Evolutionary conservation across 2,797 vertebrate species (phyloP), one percentile per base, ranked within the genome.

Genomic region (Aeoliscus strigatus): DNA sequence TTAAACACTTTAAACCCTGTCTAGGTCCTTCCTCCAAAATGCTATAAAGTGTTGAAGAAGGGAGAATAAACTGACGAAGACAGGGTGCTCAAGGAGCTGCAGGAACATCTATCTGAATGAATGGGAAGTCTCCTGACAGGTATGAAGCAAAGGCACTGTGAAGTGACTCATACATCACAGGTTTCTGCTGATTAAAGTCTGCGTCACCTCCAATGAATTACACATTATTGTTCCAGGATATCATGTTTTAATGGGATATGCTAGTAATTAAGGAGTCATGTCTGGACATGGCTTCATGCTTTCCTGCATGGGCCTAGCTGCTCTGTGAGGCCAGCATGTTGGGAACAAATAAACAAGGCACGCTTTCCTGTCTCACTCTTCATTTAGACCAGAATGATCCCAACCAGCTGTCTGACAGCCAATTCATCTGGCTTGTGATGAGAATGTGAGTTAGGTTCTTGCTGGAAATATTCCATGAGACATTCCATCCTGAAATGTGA

Each of bases 271-370:
- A 70, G 59, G 27, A 14, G 39, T 36, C 46, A 51, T 5, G 8
- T 56, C 56, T 60, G 53, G 60, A 80, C 67, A 67, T 7, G 60
- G 50, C 43, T 51, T 56, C 33, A 39, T 53, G 56, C 27, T 54
- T 59, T 66, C 63, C 60, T 42, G 64, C 71, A 50, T 34, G 70
- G 68, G 77, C 79, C 78, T 73, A 77, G 70, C 80, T 65, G 51
- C 61, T 70, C 72, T 71, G 79, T 37, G 64, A 33, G 27, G 62
- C 65, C 65, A 44, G 57, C 73, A 80, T 85, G 80, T 84, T 81
- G 70, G 72, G 73, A 82, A 79, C 83, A 88, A 88, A 88, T 87
- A 88, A 86, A 86, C 82, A 85, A 75, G 78, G 52, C 75, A 44
- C 64, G 82, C 76, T 76, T 67, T 64, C 75, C 76, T 68, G 67